Evolutionary conservation across 2,888 invertebrate genomes (phyloP).

Genomic region (Polymixis lichenea): DNA sequence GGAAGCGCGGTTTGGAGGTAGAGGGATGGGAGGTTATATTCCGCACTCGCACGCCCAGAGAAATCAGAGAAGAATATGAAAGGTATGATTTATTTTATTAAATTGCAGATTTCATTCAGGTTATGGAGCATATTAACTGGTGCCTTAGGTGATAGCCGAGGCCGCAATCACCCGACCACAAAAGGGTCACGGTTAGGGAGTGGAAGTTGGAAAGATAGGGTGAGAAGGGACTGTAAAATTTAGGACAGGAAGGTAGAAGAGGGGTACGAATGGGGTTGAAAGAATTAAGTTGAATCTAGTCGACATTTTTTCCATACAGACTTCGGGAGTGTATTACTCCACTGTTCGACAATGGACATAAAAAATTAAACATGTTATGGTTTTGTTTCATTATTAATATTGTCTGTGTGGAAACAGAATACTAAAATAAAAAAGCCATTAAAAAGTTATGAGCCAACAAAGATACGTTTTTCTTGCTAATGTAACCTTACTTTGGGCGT

Average conservation of each 20-base stretch:
- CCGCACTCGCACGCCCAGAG: conserved; percentile 97
- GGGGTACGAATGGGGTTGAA: neutral
- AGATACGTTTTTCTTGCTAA: too few species aligned
- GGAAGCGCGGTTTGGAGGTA: conserved; percentile 97
- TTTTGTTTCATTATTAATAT: too few species aligned
- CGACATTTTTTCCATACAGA: too few species aligned
- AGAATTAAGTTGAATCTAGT: too few species aligned
- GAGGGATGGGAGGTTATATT: conserved; percentile 99
- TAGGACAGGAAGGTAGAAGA: neutral
- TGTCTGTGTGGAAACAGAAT: too few species aligned
- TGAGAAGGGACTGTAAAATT: neutral
- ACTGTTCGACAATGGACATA: too few species aligned
- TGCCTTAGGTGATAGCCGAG: neutral
- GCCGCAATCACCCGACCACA: neutral
- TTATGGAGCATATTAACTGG: neutral
- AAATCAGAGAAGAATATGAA: conserved; percentile 99
- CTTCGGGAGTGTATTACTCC: too few species aligned
- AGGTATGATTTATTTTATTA: conserved; percentile 81
- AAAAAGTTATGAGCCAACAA: too few species aligned
- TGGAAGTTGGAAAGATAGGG: neutral
- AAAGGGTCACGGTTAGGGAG: neutral
- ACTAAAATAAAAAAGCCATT: too few species aligned
- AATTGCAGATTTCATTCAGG: neutral
- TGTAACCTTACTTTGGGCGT: too few species aligned
- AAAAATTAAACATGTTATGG: too few species aligned